Percentiles rank a stretch among this genome's conserved stretches.
phyloP scores from a whole-genome alignment of 2,113 vertebrate genomes.

The Notarius quadriscutis region DNA sequence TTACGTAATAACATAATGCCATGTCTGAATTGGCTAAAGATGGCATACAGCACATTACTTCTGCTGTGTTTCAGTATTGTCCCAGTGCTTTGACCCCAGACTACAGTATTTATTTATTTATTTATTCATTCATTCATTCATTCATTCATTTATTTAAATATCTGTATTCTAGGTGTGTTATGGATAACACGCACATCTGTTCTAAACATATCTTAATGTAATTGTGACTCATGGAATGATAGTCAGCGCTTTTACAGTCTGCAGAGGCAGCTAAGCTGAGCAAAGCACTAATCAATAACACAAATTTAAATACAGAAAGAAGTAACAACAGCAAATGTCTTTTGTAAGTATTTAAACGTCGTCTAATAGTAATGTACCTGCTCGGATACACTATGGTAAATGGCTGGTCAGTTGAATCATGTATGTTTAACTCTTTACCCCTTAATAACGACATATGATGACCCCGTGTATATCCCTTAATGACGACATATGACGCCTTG shows the following conservation, averaged over 20 bases:
- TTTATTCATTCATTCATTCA: too few relatives aligned
- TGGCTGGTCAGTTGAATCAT: neutral
- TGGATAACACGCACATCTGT: neutral
- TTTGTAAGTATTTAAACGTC: too few relatives aligned
- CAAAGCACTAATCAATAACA: neutral
- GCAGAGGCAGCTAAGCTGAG: neutral
- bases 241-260: neutral
- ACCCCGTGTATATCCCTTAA: too few relatives aligned
- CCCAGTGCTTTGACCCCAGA: neutral
- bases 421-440: neutral
- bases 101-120: neutral
- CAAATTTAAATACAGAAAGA: slow-evolving; percentile 11
- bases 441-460: too few relatives aligned
- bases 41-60: neutral
- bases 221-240: neutral
- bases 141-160: too few relatives aligned
- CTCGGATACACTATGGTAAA: neutral
- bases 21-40: neutral
- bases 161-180: neutral
- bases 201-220: neutral
- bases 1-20: neutral
- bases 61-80: neutral
- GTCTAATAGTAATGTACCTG: neutral
- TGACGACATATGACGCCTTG: too few relatives aligned
- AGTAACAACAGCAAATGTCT: neutral